Percentiles rank a stretch among this genome's conserved stretches.
Evolutionary conservation across 2,113 vertebrate genomes (phyloP).

Genomic region (Anarhynchus alexandrinus): DNA sequence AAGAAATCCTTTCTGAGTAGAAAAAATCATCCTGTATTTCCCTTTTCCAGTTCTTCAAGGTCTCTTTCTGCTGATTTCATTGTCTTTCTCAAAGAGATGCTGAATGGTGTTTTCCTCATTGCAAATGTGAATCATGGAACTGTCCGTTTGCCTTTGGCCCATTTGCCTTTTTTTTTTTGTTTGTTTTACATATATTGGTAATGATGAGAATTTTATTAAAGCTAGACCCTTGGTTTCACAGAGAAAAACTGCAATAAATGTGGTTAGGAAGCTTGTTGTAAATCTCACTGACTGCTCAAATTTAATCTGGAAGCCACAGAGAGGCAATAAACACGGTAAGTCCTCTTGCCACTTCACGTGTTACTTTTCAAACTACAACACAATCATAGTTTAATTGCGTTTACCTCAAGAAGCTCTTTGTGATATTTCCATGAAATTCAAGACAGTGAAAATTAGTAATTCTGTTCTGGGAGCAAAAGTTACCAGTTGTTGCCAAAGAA

Average conservation of each 20-base stretch:
- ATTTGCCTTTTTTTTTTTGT: background rate
- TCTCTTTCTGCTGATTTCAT: background rate
- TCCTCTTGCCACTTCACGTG: background rate
- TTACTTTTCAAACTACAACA: background rate
- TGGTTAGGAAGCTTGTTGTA: background rate
- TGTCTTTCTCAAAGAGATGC: background rate
- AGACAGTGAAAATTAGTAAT: background rate
- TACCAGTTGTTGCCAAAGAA: background rate
- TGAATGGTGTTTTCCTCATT: background rate
- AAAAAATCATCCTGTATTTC: background rate
- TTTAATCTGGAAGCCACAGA: background rate
- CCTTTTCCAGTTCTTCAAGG: background rate
- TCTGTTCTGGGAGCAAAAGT: background rate
- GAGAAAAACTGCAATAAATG: background rate
- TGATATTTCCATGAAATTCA: constrained; percentile 37
- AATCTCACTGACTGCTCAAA: background rate
- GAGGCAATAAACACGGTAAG: background rate
- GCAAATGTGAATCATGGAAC: background rate
- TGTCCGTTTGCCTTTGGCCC: background rate
- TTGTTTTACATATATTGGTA: background rate
- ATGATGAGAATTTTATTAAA: background rate
- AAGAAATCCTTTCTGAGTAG: background rate
- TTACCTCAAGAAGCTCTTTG: background rate
- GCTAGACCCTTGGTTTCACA: background rate
- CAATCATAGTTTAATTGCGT: background rate